Conservation (phyloP, 2,113 vertebrate genomes). For the Hemibagrus wyckioides region DNA sequence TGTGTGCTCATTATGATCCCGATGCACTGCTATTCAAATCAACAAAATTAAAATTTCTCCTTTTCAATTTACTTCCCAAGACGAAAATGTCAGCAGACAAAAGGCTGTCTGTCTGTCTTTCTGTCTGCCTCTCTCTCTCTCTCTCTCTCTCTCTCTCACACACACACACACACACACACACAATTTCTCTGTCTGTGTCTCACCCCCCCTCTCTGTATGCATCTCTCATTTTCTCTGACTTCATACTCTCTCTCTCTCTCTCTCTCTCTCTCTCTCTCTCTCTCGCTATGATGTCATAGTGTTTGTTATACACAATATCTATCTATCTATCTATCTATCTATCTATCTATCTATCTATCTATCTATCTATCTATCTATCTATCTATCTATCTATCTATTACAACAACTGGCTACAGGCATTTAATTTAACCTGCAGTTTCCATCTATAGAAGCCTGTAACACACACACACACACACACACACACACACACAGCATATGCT, state of each 20-base stretch:
- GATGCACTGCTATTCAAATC: conserved; percentile 35
- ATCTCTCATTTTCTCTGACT: background rate
- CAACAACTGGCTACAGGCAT: background rate
- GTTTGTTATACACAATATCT: background rate
- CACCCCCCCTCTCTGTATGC: background rate
- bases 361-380: conserved; percentile 2
- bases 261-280: background rate
- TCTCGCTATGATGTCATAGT: background rate
- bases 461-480: conserved; percentile 7
- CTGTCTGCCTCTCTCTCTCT: background rate
- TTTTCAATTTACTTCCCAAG: conserved; percentile 42
- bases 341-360: background rate
- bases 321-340: background rate
- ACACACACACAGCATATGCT: background rate
- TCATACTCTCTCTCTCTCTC: background rate
- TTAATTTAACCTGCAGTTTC: background rate
- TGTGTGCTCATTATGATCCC: conserved; percentile 36
- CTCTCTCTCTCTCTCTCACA: background rate
- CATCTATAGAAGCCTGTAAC: background rate
- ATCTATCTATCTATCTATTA: background rate
- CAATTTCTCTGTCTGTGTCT: background rate
- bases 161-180: no score
- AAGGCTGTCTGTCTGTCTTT: background rate
- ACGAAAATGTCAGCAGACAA: conserved; percentile 43
- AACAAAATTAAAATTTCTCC: conserved; percentile 48